Evolutionary conservation across 53 echinoderm and acorn worm species (phyloP).

Genomic region (Zoroaster sp.): DNA sequence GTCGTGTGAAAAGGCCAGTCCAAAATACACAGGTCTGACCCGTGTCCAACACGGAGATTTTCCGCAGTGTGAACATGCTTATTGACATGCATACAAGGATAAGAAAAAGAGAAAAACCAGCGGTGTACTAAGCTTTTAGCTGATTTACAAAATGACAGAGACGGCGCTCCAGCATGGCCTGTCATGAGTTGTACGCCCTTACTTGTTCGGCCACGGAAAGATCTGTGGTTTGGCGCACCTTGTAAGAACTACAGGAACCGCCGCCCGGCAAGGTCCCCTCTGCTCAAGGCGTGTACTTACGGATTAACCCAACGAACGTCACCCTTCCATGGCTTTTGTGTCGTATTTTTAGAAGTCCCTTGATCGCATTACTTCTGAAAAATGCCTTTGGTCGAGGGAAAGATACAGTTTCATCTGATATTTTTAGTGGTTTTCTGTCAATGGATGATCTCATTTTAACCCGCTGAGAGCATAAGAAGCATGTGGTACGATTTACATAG

Average conservation of each 20-base stretch:
- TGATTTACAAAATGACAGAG: background rate
- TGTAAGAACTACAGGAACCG: too few relatives aligned
- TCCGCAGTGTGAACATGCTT: too few relatives aligned
- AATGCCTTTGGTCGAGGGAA: conserved; percentile 3
- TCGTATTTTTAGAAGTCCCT: background rate
- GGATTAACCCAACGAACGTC: background rate
- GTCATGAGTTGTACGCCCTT: background rate
- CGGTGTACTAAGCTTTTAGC: background rate
- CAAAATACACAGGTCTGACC: too few relatives aligned
- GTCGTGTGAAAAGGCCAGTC: too few relatives aligned
- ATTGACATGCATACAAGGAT: too few relatives aligned
- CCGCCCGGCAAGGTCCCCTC: background rate
- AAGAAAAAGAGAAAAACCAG: background rate
- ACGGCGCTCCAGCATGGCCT: background rate
- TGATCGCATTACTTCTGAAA: background rate
- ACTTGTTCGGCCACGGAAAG: background rate
- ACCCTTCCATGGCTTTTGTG: background rate
- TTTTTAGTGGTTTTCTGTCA: background rate
- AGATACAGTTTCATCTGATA: conserved; percentile 33
- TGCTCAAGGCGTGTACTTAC: conserved; percentile 33
- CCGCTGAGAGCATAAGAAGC: background rate
- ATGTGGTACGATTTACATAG: conserved; percentile 19
- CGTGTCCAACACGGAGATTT: too few relatives aligned
- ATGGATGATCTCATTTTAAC: conserved; percentile 5
- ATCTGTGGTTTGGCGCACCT: background rate